Evolutionary conservation across 1,140 invertebrate species (phyloP).

Genomic region (Acromyrmex heyeri): DNA sequence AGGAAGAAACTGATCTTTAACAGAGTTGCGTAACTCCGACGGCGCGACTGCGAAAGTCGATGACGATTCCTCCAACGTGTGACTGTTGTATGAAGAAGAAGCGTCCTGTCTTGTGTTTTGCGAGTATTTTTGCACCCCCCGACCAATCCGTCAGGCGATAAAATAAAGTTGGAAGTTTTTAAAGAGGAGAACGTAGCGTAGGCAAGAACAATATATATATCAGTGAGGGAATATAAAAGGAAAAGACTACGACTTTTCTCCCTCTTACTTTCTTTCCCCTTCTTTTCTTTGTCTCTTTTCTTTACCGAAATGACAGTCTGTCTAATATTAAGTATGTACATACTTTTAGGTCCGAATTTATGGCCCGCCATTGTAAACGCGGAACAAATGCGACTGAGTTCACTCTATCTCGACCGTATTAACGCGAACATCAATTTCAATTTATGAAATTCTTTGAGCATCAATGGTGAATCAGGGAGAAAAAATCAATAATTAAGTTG

Average conservation of each 20-base stretch:
- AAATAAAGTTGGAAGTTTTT: slow-evolving; percentile 42
- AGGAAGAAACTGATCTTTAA: slow-evolving; percentile 6
- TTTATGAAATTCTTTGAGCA: neutral
- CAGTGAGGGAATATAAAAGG: neutral
- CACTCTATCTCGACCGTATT: neutral
- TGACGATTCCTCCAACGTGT: slow-evolving; percentile 17
- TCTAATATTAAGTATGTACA: neutral
- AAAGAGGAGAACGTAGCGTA: neutral
- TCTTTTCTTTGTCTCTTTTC: neutral
- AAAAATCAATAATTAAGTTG: slow-evolving; percentile 25
- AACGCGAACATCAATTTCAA: neutral
- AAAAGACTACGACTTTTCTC: neutral
- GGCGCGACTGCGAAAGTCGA: slow-evolving; percentile 23
- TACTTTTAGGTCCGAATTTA: slow-evolving; percentile 24
- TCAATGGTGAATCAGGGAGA: neutral
- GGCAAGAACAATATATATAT: slow-evolving; percentile 38
- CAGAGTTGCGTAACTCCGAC: slow-evolving; percentile 29
- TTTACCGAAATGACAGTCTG: slow-evolving; percentile 18
- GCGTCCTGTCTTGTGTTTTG: slow-evolving; percentile 12
- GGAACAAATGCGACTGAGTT: neutral
- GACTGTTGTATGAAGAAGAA: slow-evolving; percentile 9
- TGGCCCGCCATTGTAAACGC: neutral
- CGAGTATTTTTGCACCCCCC: slow-evolving; percentile 39
- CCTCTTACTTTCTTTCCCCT: neutral
- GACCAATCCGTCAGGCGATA: neutral